Conservation (phyloP, 2,888 invertebrate species). For the Ypsolopha scabrella region DNA sequence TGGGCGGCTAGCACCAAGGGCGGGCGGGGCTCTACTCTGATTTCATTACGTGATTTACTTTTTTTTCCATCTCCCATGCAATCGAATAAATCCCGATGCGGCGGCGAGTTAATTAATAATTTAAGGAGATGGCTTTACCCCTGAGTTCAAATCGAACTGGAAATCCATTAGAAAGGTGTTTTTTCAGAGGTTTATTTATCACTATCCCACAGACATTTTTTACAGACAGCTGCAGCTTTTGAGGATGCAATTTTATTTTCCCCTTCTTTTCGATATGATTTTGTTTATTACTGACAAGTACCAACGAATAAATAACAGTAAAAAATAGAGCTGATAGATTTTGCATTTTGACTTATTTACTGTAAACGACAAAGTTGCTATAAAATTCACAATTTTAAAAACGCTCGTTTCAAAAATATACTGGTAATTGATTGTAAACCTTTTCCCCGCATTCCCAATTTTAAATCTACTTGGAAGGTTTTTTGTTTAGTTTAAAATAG, state of each 20-base stretch:
- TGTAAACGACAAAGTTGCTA: not conserved
- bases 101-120: slow-evolving; percentile 61
- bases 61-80: slow-evolving; percentile 32
- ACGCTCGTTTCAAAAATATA: not conserved
- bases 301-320: too few relatives aligned
- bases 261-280: too few relatives aligned
- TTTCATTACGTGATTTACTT: slow-evolving; percentile 54
- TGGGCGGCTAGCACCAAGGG: slow-evolving; percentile 6
- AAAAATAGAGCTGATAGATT: too few relatives aligned
- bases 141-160: not conserved
- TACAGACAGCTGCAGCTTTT: not conserved
- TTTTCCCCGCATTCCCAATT: not conserved
- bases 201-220: not conserved
- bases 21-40: slow-evolving; percentile 32
- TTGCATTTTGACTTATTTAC: too few relatives aligned
- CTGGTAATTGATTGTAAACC: not conserved
- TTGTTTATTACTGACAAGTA: too few relatives aligned
- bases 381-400: not conserved
- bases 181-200: not conserved
- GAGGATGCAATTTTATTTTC: too few relatives aligned
- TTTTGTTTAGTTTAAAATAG: not conserved
- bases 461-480: not conserved
- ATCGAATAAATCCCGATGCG: slow-evolving; percentile 50
- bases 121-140: slow-evolving; percentile 22
- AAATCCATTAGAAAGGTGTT: not conserved